Percentiles rank a stretch among this genome's conserved stretches.
Conservation (phyloP, 2,888 invertebrate species). For the Pharmacophagus antenor region DNA sequence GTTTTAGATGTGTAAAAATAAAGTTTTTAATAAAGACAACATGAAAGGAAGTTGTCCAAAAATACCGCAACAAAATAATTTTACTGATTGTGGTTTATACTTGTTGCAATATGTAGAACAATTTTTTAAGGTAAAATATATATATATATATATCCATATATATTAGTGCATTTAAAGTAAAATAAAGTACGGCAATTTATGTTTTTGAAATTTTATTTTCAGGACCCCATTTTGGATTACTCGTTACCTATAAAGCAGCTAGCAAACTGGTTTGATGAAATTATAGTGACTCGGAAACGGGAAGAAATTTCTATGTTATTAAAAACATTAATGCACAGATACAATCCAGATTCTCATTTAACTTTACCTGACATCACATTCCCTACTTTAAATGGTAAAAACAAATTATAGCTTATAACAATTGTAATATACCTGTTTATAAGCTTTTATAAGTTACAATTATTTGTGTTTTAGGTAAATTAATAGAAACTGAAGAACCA, state of each 20-base stretch:
- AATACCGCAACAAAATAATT: constrained; percentile 99
- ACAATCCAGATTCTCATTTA: constrained; percentile 84
- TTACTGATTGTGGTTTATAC: constrained; percentile 97
- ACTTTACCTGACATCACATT: constrained; percentile 86
- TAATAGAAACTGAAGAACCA: constrained; percentile 81
- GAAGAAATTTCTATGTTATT: constrained; percentile 92
- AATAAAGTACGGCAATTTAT: not conserved
- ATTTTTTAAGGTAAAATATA: constrained; percentile 89
- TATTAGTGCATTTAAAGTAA: not conserved
- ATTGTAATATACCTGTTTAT: constrained; percentile 1
- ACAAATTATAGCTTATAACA: not conserved
- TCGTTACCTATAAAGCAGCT: constrained; percentile 90
- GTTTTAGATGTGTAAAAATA: constrained; percentile 79
- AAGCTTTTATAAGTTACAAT: too few relatives aligned
- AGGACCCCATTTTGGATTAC: constrained; percentile 92
- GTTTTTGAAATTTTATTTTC: constrained; percentile 48
- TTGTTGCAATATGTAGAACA: constrained; percentile 97
- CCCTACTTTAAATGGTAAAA: constrained; percentile 86
- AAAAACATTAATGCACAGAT: constrained; percentile 86
- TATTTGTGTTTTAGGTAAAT: constrained; percentile 67
- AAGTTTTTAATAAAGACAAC: constrained; percentile 89
- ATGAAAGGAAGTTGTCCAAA: constrained; percentile 93
- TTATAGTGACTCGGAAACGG: constrained; percentile 90
- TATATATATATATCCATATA: not conserved
- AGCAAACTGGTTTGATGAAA: constrained; percentile 92